These are phyloP conservation scores for Lasiurus borealis DNA, from an alignment of 2,113 vertebrate genomes.

Conservation along the genomic window DNA sequence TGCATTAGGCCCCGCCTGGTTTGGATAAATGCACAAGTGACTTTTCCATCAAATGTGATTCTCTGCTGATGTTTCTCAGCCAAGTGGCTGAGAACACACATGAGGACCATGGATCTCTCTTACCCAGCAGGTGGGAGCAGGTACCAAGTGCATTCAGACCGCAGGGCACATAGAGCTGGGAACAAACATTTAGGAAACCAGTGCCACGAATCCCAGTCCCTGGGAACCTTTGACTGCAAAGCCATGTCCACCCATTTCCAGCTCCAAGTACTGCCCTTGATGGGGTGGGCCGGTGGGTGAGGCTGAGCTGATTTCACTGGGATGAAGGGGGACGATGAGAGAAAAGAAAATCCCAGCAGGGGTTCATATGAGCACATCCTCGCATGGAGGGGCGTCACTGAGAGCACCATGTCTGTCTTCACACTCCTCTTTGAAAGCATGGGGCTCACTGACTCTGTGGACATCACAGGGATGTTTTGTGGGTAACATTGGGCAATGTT, in stretches of 20 bases:
- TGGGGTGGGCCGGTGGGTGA: background rate
- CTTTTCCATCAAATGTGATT: background rate
- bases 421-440: background rate
- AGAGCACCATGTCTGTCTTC: background rate
- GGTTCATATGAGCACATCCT: accelerated
- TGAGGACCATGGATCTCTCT: background rate
- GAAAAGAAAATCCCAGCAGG: background rate
- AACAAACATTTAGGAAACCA: background rate
- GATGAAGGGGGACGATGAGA: background rate
- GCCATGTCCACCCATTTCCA: accelerated
- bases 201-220: background rate
- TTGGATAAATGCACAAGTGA: background rate
- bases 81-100: background rate
- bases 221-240: background rate
- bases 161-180: too few relatives aligned
- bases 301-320: background rate
- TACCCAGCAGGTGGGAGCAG: background rate
- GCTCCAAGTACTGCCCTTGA: background rate
- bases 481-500: accelerated
- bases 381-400: background rate
- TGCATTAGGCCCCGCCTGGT: background rate
- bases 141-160: background rate
- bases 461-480: background rate
- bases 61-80: background rate
- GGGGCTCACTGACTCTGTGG: background rate